These are phyloP conservation scores for Tachysurus fulvidraco DNA, from an alignment of 2,113 vertebrate species.

Conservation along the genomic window DNA sequence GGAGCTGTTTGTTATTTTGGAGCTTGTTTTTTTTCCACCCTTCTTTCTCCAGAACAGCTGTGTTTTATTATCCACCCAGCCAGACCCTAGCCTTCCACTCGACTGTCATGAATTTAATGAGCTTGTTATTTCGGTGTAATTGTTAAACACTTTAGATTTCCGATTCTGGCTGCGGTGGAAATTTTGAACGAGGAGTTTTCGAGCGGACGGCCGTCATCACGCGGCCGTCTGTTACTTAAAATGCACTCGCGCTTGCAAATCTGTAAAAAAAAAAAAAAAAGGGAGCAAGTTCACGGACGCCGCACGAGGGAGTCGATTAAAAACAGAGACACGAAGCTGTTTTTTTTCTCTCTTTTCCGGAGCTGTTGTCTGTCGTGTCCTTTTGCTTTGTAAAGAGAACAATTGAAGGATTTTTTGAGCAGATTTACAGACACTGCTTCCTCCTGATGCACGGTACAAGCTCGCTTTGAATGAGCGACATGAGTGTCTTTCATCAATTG, in stretches of 20 bases:
- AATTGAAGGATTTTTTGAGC: neutral
- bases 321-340: neutral
- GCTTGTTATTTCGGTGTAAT: slow-evolving; percentile 33
- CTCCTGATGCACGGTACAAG: slow-evolving; percentile 50
- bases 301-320: too few species aligned
- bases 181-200: neutral
- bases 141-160: slow-evolving; percentile 4
- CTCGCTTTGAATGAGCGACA: slow-evolving; percentile 70
- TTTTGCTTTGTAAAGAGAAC: neutral
- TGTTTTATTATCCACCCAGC: neutral
- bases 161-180: too few species aligned
- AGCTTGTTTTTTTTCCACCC: neutral
- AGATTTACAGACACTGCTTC: neutral
- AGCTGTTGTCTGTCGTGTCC: neutral
- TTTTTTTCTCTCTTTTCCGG: neutral
- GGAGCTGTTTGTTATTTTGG: neutral
- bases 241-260: neutral
- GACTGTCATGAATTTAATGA: slow-evolving; percentile 3
- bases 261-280: neutral
- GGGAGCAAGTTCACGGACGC: neutral
- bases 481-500: slow-evolving; percentile 80
- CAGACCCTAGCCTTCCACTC: neutral
- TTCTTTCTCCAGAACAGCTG: neutral
- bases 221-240: neutral
- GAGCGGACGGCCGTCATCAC: neutral